These are phyloP conservation scores for Drosophila mulleri DNA, from an alignment of 2,888 invertebrate species.

Conservation along the genomic window DNA sequence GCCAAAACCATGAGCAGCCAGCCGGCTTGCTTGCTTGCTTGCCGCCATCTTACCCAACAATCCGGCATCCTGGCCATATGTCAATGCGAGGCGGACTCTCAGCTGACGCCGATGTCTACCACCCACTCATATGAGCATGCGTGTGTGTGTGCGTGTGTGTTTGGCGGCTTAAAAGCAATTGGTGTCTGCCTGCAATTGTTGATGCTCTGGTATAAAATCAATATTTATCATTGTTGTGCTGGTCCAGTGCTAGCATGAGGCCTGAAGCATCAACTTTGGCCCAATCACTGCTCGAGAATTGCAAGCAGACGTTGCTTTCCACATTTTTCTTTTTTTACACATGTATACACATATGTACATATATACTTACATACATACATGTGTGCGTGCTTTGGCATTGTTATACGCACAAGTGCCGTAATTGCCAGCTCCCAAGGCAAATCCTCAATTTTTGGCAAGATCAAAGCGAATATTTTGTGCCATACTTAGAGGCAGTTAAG, in stretches of 20 bases:
- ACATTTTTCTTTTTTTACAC: neutral
- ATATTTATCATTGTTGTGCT: conserved; percentile 53
- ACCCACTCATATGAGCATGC: neutral
- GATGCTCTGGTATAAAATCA: conserved; percentile 50
- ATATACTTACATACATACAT: no score
- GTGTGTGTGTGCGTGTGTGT: neutral
- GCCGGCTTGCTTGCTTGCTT: neutral
- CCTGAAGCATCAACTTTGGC: conserved; percentile 11
- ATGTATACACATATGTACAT: neutral
- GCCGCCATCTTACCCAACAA: conserved; percentile 5
- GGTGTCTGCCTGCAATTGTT: conserved; percentile 51
- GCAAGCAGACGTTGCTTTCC: conserved; percentile 19
- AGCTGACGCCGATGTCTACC: neutral
- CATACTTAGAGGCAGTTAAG: neutral
- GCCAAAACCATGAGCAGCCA: conserved; percentile 23
- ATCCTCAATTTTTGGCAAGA: conserved; percentile 19
- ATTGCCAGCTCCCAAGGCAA: conserved; percentile 37
- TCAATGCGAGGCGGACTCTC: conserved; percentile 13
- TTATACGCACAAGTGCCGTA: conserved; percentile 27
- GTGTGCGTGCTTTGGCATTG: neutral
- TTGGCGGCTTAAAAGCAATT: conserved; percentile 37
- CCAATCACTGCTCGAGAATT: conserved; percentile 20
- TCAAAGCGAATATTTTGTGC: conserved; percentile 27
- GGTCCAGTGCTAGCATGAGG: conserved; percentile 3
- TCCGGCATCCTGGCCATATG: conserved; percentile 13